Evolutionary conservation across 2,888 invertebrate species (phyloP).

Genomic region (Timandra comae): DNA sequence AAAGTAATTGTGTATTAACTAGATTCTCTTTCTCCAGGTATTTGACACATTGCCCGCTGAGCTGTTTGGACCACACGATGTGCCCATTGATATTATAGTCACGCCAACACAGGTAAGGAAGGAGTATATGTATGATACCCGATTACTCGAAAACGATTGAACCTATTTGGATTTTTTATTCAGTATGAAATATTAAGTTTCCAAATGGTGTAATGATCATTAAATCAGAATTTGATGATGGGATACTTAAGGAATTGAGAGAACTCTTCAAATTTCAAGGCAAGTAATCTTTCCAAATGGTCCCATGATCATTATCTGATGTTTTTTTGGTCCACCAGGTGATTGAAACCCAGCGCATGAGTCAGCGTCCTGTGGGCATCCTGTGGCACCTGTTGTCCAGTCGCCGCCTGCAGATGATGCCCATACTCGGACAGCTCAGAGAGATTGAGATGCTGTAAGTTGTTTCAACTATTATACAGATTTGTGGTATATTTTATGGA

Average conservation of each 20-base stretch:
- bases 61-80: conserved; percentile 87
- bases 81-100: conserved; percentile 90
- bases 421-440: conserved; percentile 82
- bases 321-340: conserved; percentile 34
- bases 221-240: no score
- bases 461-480: no score
- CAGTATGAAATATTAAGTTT: neutral
- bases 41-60: conserved; percentile 84
- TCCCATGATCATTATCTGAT: no score
- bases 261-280: no score
- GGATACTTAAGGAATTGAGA: no score
- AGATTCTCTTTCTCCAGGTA: conserved; percentile 62
- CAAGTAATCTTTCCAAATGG: no score
- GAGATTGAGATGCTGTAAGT: conserved; percentile 81
- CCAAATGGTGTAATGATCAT: neutral
- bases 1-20: neutral
- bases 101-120: conserved; percentile 87
- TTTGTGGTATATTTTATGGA: no score
- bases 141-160: neutral
- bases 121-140: no score
- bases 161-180: neutral
- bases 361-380: conserved; percentile 81
- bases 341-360: conserved; percentile 66
- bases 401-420: conserved; percentile 83
- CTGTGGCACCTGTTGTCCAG: conserved; percentile 87